Base-by-base conservation (phyloP, 2,888 invertebrate genomes). In the Chloroclystis v-ata region DNA sequence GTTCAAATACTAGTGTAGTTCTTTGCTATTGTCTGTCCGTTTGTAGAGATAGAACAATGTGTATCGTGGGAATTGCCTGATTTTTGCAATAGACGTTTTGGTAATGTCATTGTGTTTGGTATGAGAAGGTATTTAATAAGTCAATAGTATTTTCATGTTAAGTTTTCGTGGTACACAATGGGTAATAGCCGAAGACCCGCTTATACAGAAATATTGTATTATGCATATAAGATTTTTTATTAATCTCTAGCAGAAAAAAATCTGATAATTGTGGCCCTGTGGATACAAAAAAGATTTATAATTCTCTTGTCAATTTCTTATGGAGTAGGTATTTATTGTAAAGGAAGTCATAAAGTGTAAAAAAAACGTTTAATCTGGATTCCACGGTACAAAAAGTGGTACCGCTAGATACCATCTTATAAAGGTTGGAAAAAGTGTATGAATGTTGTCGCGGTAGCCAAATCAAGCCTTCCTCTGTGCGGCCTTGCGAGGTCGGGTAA, bases 401-500 rank as follows among this genome's bases (percentile, higher is more conserved):
- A 53, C 72, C 70, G 71, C 69, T 72, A 72, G 28, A 47, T 49
- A 47, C 59, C 59, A 68, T 65, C 41, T 47, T 65, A 68, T 65
- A 64, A 65, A 13, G 30, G 11, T 10, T 28, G 51, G 29, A 56
- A 58, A 54, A 58, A 52, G 46, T 32, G 56, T 45, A 47, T 37
- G 48, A 56, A 54, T 45, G 45, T 35, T 24, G 46, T 16, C 35
- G 43, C 37, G 40, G 30, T n/a, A n/a, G 43, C 30, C 37, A 40
- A 51, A 35, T 37, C 30, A 28, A 45, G 50, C 43, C 52, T 49
- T 49, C n/a, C n/a, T n/a, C 61, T 42, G 52, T 20, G 64, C 74
- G 79, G 79, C 82, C 81, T 81, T 82, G 82, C 67, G 75, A 80
- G 79, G 82, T 77, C 79, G 62, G 35, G 26, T 32, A 30, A 48